A percentile compares a stretch with the other conserved stretches of the same genome.
Evolutionary conservation across 2,113 vertebrate genomes (phyloP).

Genomic region (Gorilla gorilla): DNA sequence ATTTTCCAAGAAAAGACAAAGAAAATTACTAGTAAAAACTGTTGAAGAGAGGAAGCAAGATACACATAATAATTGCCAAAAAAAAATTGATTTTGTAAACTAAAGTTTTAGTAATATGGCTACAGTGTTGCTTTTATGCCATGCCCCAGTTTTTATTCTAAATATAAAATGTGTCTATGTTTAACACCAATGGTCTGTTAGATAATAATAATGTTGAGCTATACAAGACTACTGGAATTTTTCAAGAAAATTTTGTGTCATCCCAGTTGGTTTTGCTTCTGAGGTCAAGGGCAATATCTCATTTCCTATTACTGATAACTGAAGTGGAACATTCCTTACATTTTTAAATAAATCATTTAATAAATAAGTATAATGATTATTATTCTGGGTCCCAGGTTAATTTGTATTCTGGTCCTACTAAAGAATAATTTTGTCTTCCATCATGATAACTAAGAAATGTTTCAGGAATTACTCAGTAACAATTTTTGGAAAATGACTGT

Average conservation of each 20-base stretch:
- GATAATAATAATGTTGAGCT: background rate
- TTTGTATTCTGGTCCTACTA: background rate
- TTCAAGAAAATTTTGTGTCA: background rate
- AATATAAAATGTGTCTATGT: background rate
- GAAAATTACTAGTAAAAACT: background rate
- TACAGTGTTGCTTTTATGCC: background rate
- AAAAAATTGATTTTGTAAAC: background rate
- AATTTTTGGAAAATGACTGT: background rate
- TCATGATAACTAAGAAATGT: background rate
- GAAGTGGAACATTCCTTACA: background rate
- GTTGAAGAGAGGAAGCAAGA: background rate
- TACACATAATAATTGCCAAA: background rate
- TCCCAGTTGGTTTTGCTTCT: background rate
- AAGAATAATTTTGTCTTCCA: background rate
- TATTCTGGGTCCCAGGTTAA: background rate
- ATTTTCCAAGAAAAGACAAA: constrained; percentile 37
- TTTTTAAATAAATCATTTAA: background rate
- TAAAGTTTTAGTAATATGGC: background rate
- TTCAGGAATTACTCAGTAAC: background rate
- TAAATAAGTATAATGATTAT: background rate
- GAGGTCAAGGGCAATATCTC: background rate
- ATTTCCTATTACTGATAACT: constrained; percentile 14
- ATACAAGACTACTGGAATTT: background rate
- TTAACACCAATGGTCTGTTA: background rate
- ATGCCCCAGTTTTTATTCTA: background rate